Conservation (phyloP, 2,797 vertebrate species). For the Eleutherodactylus coqui region DNA sequence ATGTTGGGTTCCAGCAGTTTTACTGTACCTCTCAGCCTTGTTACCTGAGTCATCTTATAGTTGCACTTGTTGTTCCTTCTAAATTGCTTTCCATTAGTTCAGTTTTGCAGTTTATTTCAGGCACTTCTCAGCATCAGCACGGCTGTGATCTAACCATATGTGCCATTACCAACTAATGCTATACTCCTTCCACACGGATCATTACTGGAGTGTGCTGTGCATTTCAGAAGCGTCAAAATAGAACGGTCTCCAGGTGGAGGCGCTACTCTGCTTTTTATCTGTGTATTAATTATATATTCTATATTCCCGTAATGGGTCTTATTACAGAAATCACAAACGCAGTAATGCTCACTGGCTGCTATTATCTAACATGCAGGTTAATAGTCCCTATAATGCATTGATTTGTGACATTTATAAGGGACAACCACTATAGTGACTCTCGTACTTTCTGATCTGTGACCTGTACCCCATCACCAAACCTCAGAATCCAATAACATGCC, state of each 20-base stretch:
- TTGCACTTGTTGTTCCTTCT: not conserved
- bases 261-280: not conserved
- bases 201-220: not conserved
- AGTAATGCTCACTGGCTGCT: too few relatives aligned
- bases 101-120: not conserved
- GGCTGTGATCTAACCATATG: not conserved
- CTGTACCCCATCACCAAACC: too few relatives aligned
- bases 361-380: too few relatives aligned
- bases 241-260: not conserved
- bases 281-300: too few relatives aligned
- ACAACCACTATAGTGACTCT: too few relatives aligned
- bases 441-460: too few relatives aligned
- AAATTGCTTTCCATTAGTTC: slow-evolving; percentile 12
- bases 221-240: not conserved
- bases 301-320: too few relatives aligned
- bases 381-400: too few relatives aligned
- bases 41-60: not conserved
- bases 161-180: not conserved
- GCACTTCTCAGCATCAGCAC: not conserved
- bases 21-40: not conserved
- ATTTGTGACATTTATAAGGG: too few relatives aligned
- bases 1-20: not conserved
- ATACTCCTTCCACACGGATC: not conserved
- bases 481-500: too few relatives aligned
- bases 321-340: too few relatives aligned